phyloP scores from a whole-genome alignment of 2,113 vertebrate species.

The Myotis lucifugus region DNA sequence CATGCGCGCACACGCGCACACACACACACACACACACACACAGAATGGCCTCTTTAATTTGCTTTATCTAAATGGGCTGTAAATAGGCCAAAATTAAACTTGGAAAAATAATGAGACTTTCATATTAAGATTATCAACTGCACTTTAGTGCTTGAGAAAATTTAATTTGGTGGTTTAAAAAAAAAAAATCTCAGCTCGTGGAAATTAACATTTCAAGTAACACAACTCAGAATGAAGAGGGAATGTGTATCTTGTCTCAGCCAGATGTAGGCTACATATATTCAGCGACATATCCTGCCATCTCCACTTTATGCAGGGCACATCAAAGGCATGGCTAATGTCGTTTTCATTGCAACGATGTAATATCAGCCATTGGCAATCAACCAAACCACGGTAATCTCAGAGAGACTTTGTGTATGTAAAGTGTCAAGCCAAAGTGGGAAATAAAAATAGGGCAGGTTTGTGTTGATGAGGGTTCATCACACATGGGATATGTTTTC shows the following conservation, averaged over 20 bases:
- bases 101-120: constrained; percentile 73
- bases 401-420: not conserved
- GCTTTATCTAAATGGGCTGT: constrained; percentile 64
- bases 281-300: not conserved
- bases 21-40: not conserved
- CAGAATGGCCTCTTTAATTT: constrained; percentile 59
- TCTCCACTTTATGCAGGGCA: not conserved
- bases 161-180: constrained; percentile 63
- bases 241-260: constrained; percentile 52
- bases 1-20: not conserved
- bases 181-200: constrained; percentile 24
- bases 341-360: constrained; percentile 25
- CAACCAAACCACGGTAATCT: constrained; percentile 7
- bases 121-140: constrained; percentile 62
- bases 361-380: constrained; percentile 29
- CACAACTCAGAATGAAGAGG: not conserved
- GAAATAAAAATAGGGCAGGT: constrained; percentile 52
- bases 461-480: not conserved
- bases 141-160: constrained; percentile 53
- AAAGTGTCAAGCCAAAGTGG: not conserved
- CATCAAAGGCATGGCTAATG: not conserved
- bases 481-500: not conserved
- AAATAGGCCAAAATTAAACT: constrained; percentile 72
- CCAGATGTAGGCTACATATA: not conserved
- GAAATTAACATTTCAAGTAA: constrained; percentile 63